Evolutionary conservation across 2,113 vertebrate species (phyloP), one percentile per base, ranked within the genome.

Genomic region (Anarrhichthys ocellatus): DNA sequence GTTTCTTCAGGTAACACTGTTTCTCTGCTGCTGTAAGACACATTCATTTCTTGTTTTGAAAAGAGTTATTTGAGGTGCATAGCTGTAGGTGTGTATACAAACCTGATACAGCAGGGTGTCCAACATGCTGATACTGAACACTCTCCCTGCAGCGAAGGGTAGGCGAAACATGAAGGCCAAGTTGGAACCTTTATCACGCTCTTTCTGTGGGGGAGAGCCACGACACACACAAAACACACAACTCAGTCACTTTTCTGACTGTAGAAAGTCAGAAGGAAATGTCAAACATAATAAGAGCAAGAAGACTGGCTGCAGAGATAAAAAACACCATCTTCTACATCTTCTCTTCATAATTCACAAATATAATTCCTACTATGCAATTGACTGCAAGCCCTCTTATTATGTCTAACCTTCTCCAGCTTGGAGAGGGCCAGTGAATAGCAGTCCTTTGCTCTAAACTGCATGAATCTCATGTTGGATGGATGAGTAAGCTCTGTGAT

Each of bases 391-490:
- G 13, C 27, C 17, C 22, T 54, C 18, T 14, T 29, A 10, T 64
- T n/a, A 15, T 5, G 44, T 34, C 92, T 94, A 93, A 99, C 97
- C 97, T 99, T 98, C 92, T 99, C 97, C 85, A 99, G 86, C 93
- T 97, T 98, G 86, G 97, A 98, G 36, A 99, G 95, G 75, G 97
- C 97, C 76, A 98, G 94, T 20, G 97, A 98, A 87, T 99, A 99
- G 92, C 97, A 97, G 91, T 99, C 98, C 94, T 99, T 99, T 54
- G 97, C 97, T 93, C 97, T 96, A 94, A 99, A 99, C 83, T 99
- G 98, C 98, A 99, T 99, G 94, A 99, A 98, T 89, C 97, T 96
- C 97, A 99, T 98, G 91, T 99, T 99, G 90, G 98, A 97, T 42
- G 97, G 97, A 78, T 99, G 98, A 72, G 97, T 99, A 61, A 99